Base-by-base conservation (phyloP, 2,888 invertebrate genomes). In the Eupithecia tripunctaria region DNA sequence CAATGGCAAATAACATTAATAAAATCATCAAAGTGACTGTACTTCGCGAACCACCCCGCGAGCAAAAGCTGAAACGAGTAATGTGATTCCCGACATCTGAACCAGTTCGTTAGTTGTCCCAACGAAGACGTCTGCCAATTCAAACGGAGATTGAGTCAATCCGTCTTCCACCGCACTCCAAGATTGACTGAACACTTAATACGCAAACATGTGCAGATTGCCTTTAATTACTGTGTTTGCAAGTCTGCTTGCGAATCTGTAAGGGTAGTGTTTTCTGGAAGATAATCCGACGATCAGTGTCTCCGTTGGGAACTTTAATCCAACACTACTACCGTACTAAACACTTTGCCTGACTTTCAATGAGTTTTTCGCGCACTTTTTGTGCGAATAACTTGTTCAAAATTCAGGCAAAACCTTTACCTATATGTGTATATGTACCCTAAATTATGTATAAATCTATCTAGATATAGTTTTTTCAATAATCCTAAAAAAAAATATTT, bases 71-170 rank as follows among this genome's bases (percentile, higher is more conserved):
- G 29, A 60, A 8, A 60, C 60, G 29, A 60, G 60, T 60, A 18
- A 60, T 27, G 60, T 29, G 15, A 60, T 60, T 29, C 60, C 60
- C n/a, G 32, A 32, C 36, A 67, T 59, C 29, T 47, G 62, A 60
- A 63, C 32, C 43, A 27, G 27, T 27, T 70, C 36, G 41, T 64
- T 64, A 41, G 68, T 65, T 65, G 43, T 60, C 38, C n/a, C 36
- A 60, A 41, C 63, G 56, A 60, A 68, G 60, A 27, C 43, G 43
- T 38, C 59, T 68, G 43, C 64, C 65, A 67, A 72, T 75, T 67
- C 56, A 21, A 59, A 32, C 29, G 60, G 70, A 80, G 80, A 86
- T 86, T 85, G 85, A 83, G 80, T 81, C 83, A 82, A 85, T 86
- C 81, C 79, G 80, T 85, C 83, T 81, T 65, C 71, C 27, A 70